These are phyloP conservation scores for Cephus cinctus DNA, from an alignment of 1,140 invertebrate genomes.

Conservation along the genomic window DNA sequence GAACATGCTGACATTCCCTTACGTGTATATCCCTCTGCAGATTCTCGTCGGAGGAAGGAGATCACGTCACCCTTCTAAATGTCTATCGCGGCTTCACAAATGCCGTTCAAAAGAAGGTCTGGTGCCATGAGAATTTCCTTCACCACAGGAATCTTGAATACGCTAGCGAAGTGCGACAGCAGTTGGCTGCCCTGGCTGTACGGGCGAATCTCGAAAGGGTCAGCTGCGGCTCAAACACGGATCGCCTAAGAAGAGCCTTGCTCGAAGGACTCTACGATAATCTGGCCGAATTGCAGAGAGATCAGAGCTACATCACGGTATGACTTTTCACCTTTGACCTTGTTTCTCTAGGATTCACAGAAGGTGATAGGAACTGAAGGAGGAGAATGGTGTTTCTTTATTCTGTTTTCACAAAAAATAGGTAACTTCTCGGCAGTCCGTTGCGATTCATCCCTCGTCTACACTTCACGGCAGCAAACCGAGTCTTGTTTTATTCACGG, in stretches of 20 bases:
- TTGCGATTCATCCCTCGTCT: conserved; percentile 83
- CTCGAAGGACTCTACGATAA: conserved; percentile 85
- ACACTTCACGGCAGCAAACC: conserved; percentile 73
- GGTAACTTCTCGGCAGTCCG: conserved; percentile 65
- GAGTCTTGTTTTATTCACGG: conserved; percentile 82
- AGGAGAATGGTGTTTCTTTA: neutral
- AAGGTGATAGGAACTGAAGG: neutral
- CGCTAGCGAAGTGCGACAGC: conserved; percentile 78
- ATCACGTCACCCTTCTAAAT: conserved; percentile 91
- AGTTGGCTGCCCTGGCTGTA: conserved; percentile 77
- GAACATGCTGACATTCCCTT: too few species aligned
- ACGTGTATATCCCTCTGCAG: conserved; percentile 77
- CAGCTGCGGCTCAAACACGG: conserved; percentile 74
- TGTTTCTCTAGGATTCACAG: too few species aligned
- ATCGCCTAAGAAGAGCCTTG: conserved; percentile 76
- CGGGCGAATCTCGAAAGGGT: conserved; percentile 65
- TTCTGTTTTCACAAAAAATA: conserved; percentile 35
- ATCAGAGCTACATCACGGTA: conserved; percentile 75
- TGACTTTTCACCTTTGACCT: conserved; percentile 46
- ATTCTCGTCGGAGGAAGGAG: conserved; percentile 84
- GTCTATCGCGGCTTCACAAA: conserved; percentile 79
- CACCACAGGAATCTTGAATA: conserved; percentile 83
- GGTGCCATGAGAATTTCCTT: conserved; percentile 90
- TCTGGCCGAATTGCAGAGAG: conserved; percentile 79
- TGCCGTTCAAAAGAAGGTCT: conserved; percentile 75